Evolutionary conservation across 2,797 vertebrate species (phyloP), one percentile per base, ranked within the genome.

Genomic region (Phoeniculus purpureus): DNA sequence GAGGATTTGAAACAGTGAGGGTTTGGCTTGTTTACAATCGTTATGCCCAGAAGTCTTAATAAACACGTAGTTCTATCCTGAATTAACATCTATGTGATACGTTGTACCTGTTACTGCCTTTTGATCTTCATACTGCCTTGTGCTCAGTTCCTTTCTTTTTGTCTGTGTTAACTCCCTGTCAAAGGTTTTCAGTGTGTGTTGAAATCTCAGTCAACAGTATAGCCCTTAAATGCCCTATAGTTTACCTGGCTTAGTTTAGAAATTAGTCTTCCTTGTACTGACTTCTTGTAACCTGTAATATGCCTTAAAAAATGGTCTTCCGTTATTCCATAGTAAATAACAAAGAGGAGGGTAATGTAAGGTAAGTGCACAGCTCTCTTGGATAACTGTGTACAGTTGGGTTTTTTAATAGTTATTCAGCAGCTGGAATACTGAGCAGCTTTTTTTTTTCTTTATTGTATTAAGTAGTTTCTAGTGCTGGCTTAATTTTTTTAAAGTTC

Each of bases 151-250:
- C 20, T 82, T 60, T 40, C 10, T 75, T 92, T 37, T 74, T 58
- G 9, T 75, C 10, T 5, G 12, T 2, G 5, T 37, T 45, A 66
- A 31, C n/a, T 56, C 0, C n/a, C 67, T 4, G 1, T 17, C 43
- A 25, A 64, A 85, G n/a, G 23, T 68, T 72, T 68, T 37, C 48
- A 32, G 25, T 34, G 8, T 55, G 6, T 59, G 3, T 45, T 52
- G 11, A 67, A 52, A 31, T 37, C 32, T 72, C 22, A 26, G 55
- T 68, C n/a, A 68, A 19, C 23, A 32, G 48, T 8, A 23, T 52
- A 25, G 11, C 12, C 43, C 29, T 48, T 74, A 77, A 68, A 70
- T 75, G 29, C 15, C 55, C 3, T 29, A 4, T 47, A 64, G 31
- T 21, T 60, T 50, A 60, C 9, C 29, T 72, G 32, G 20, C 27